Conservation (phyloP, 37 sponge, comb jelly and placozoan species). For the Eunapius fragilis region DNA sequence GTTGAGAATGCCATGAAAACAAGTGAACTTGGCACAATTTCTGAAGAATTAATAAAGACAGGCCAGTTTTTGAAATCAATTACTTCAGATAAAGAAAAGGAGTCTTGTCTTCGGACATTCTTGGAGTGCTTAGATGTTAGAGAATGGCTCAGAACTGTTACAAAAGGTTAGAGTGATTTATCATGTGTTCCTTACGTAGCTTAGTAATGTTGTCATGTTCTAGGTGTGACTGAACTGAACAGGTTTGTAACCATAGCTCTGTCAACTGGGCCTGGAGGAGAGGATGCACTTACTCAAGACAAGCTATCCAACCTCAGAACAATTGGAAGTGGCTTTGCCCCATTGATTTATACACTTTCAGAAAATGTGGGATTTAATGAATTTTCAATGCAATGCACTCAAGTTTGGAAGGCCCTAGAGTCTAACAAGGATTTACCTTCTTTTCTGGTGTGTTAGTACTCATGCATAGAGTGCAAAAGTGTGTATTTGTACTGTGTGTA, state of each 20-base stretch:
- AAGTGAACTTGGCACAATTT: too few species aligned
- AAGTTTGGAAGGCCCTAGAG: slow-evolving; percentile 50
- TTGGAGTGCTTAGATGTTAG: slow-evolving; percentile 23
- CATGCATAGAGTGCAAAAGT: too few species aligned
- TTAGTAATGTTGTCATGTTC: not conserved
- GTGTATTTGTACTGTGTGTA: not conserved
- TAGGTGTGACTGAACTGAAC: slow-evolving; percentile 55
- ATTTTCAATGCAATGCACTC: slow-evolving; percentile 16
- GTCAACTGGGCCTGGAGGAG: slow-evolving; percentile 63
- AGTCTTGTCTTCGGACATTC: slow-evolving; percentile 30
- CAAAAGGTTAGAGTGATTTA: slow-evolving; percentile 31
- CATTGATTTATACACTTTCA: slow-evolving; percentile 46
- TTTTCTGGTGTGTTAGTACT: slow-evolving; percentile 19
- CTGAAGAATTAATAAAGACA: slow-evolving; percentile 16
- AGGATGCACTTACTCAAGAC: slow-evolving; percentile 52
- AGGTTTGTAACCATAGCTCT: slow-evolving; percentile 70
- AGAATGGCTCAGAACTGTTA: slow-evolving; percentile 52
- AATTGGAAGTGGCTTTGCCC: slow-evolving; percentile 54
- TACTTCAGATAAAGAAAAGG: slow-evolving; percentile 3
- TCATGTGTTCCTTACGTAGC: not conserved
- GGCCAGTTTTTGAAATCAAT: slow-evolving; percentile 38
- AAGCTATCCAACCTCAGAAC: slow-evolving; percentile 59
- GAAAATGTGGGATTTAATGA: slow-evolving; percentile 10
- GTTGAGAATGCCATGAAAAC: too few species aligned
- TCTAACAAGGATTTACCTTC: slow-evolving; percentile 21